Conservation (phyloP, 2,113 vertebrate species). For the Peromyscus californicus region DNA sequence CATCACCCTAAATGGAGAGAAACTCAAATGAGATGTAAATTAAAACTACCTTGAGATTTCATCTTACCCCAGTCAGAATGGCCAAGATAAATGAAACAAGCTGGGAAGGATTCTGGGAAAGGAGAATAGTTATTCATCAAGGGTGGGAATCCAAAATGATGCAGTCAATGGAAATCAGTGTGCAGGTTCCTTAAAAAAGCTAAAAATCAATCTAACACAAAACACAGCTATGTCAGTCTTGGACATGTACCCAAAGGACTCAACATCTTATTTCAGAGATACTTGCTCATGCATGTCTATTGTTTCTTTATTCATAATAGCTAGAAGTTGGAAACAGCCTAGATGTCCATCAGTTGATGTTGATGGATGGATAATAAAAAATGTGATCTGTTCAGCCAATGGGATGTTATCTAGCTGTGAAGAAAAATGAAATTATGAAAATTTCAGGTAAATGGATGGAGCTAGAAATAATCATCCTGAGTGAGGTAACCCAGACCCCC, state of each 20-base stretch:
- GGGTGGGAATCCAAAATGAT: not conserved
- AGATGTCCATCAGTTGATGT: not conserved
- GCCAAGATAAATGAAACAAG: not conserved
- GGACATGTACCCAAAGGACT: not conserved
- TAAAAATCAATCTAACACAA: not conserved
- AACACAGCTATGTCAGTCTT: not conserved
- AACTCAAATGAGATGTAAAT: not conserved
- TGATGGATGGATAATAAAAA: not conserved
- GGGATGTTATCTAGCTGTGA: not conserved
- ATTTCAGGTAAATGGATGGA: not conserved
- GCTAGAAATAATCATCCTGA: not conserved
- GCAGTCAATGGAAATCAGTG: not conserved
- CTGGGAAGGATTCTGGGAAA: not conserved
- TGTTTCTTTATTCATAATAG: not conserved
- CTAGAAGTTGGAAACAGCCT: not conserved
- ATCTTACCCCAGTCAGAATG: not conserved
- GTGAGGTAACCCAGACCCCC: not conserved
- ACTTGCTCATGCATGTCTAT: not conserved
- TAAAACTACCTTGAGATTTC: not conserved
- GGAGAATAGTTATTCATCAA: not conserved
- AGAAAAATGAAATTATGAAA: not conserved
- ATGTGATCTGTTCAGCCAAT: not conserved
- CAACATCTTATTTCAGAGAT: no score
- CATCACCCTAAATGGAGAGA: not conserved
- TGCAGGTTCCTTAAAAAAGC: not conserved